Conservation (phyloP, 2,888 invertebrate species). For the Zaprionus obscuricornis region DNA sequence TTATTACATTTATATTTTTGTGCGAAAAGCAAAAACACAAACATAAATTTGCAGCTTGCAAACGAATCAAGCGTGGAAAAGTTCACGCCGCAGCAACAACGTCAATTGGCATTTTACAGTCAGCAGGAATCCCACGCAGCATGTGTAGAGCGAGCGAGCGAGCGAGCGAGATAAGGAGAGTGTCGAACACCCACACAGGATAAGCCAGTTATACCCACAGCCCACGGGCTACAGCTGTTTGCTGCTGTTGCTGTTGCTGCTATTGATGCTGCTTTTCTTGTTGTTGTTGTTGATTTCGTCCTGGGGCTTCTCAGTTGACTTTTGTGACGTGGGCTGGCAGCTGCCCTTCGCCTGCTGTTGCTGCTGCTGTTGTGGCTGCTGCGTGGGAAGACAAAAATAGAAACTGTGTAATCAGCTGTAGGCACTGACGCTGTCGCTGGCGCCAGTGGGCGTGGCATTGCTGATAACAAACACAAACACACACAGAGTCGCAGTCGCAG, state of each 20-base stretch:
- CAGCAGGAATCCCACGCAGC: constrained; percentile 22
- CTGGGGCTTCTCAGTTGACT: constrained; percentile 39
- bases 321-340: constrained; percentile 42
- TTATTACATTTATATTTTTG: too few relatives aligned
- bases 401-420: constrained; percentile 41
- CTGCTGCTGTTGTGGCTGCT: neutral
- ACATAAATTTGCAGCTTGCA: constrained; percentile 14
- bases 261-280: too few relatives aligned
- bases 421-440: too few relatives aligned
- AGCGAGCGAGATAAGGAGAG: neutral
- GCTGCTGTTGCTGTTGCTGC: too few relatives aligned
- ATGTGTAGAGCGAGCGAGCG: neutral
- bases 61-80: constrained; percentile 21
- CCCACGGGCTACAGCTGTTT: constrained; percentile 22
- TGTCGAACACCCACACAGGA: constrained; percentile 40
- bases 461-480: constrained; percentile 38
- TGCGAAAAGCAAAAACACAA: too few relatives aligned
- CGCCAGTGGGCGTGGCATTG: constrained; percentile 43
- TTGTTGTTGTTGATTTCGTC: too few relatives aligned
- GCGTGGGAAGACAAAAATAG: constrained; percentile 37
- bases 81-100: constrained; percentile 23
- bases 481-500: neutral
- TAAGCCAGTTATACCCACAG: constrained; percentile 11
- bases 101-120: constrained; percentile 23
- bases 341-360: neutral